phyloP scores from a whole-genome alignment of 1,140 invertebrate genomes.

The Ganaspis sp. region DNA sequence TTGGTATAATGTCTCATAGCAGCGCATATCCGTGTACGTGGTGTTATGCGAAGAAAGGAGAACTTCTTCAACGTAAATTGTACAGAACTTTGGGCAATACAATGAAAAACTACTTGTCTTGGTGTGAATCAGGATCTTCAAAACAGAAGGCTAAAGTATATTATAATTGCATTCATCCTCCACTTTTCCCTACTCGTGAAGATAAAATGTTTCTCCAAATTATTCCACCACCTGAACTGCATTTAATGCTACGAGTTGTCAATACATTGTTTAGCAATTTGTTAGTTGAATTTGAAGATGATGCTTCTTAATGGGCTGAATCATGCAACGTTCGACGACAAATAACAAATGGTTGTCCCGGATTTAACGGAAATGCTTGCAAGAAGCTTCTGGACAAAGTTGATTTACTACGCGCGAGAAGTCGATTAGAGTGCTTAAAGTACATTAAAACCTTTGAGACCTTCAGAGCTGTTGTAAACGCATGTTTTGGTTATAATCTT shows the following conservation, averaged over 20 bases:
- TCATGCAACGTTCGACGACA: not conserved
- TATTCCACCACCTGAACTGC: slow-evolving; percentile 36
- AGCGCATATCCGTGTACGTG: slow-evolving; percentile 39
- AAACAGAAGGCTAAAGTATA: slow-evolving; percentile 29
- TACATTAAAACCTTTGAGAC: not conserved
- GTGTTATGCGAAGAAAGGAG: slow-evolving; percentile 34
- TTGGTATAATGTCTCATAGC: slow-evolving; percentile 42
- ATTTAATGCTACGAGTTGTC: slow-evolving; percentile 36
- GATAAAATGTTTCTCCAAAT: slow-evolving; percentile 34
- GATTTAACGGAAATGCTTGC: too few species aligned
- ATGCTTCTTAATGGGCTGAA: not conserved
- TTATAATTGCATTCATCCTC: slow-evolving; percentile 39
- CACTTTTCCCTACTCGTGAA: slow-evolving; percentile 23
- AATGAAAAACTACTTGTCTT: slow-evolving; percentile 33
- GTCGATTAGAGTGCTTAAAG: not conserved
- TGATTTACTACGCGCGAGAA: too few species aligned
- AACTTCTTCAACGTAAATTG: not conserved
- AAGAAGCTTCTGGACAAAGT: not conserved
- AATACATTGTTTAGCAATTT: not conserved
- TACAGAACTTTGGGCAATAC: slow-evolving; percentile 34
- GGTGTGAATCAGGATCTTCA: slow-evolving; percentile 2
- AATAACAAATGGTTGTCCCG: not conserved
- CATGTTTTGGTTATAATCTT: not conserved
- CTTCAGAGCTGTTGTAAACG: not conserved
- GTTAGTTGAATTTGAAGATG: not conserved